These are phyloP conservation scores for Hemiprocne comata DNA, from an alignment of 2,113 vertebrate genomes.

Conservation along the genomic window DNA sequence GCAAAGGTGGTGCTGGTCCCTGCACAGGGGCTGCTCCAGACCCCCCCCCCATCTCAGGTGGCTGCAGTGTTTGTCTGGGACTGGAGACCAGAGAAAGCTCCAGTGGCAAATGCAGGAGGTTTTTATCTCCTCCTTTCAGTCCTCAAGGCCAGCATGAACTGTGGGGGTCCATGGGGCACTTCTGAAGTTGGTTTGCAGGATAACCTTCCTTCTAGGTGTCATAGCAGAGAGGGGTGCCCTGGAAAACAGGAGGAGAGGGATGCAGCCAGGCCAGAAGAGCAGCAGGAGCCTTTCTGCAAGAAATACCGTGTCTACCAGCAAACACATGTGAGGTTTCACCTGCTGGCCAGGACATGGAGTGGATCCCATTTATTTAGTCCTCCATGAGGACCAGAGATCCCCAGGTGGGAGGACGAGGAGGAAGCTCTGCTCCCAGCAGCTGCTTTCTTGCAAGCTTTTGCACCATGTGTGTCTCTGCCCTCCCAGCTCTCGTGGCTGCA, in stretches of 20 bases:
- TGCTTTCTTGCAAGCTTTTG: neutral
- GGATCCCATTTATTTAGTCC: neutral
- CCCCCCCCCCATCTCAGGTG: neutral
- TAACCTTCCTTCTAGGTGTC: neutral
- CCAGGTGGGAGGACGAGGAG: neutral
- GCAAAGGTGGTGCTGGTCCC: neutral
- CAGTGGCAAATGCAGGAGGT: accelerated
- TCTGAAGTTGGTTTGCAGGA: neutral
- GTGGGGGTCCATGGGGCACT: accelerated
- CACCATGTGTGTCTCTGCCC: neutral
- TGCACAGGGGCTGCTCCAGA: neutral
- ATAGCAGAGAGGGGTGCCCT: neutral
- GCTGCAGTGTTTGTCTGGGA: accelerated
- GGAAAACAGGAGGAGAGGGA: neutral
- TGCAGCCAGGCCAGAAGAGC: neutral
- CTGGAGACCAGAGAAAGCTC: neutral
- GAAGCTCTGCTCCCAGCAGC: neutral
- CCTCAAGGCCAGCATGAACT: neutral
- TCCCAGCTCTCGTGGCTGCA: neutral
- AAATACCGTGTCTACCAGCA: neutral
- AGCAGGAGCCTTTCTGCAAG: neutral
- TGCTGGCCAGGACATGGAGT: neutral
- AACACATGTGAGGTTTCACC: accelerated
- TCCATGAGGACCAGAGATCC: neutral
- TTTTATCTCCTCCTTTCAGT: neutral